These are phyloP conservation scores for Clarias pachynema DNA, from an alignment of 2,797 vertebrate species.

Conservation along the genomic window DNA sequence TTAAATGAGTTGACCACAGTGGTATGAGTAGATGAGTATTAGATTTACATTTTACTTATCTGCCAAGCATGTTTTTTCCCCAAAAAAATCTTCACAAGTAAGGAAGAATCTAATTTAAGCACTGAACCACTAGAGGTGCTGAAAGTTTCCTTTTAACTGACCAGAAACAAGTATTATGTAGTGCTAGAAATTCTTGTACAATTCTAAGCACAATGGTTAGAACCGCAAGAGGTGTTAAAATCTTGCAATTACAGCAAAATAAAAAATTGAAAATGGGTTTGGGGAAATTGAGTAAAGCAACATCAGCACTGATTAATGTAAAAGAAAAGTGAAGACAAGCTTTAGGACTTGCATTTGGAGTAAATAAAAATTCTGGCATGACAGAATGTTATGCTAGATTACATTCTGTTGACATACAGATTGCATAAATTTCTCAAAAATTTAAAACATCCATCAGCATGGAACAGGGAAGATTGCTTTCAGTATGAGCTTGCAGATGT, in stretches of 20 bases:
- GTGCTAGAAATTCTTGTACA: background rate
- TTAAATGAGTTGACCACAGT: background rate
- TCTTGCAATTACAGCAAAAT: background rate
- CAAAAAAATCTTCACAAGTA: background rate
- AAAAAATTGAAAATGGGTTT: background rate
- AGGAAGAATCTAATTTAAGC: background rate
- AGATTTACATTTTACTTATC: background rate
- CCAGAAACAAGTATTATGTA: background rate
- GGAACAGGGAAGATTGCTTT: no score
- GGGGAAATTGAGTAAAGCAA: background rate
- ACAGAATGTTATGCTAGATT: background rate
- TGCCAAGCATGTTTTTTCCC: background rate
- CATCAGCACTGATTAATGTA: background rate
- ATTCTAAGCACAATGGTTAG: background rate
- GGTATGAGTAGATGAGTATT: background rate
- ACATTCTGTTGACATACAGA: no score
- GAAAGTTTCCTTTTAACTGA: background rate
- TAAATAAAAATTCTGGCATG: background rate
- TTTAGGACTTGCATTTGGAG: background rate
- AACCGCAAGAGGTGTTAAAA: background rate
- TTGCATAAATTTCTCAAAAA: no score
- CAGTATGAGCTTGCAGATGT: no score
- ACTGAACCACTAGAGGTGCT: background rate
- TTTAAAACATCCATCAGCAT: no score
- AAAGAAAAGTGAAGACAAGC: conserved; percentile 4